Base-by-base conservation (phyloP, 2,113 vertebrate genomes). In the Abramis brama region DNA sequence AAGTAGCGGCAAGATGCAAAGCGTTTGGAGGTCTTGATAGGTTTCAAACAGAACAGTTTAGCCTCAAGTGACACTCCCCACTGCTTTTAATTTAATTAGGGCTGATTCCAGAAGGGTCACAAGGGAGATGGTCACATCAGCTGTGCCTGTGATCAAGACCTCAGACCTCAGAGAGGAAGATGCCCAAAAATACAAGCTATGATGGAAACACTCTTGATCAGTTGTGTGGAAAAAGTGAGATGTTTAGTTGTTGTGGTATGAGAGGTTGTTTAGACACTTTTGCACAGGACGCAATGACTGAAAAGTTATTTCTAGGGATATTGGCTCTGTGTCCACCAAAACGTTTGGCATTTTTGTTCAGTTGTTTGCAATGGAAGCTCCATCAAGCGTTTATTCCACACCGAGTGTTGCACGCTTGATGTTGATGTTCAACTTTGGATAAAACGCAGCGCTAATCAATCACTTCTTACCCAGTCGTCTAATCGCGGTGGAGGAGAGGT, bases 1-100 rank as follows among this genome's bases (percentile, higher is more conserved):
- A 39, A 36, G 75, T 55, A 57, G 15, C 1, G 10, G 52, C 30
- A 36, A 59, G 27, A 23, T 59, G 50, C 30, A 59, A 36, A 25
- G 74, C 25, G 0, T 50, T 52, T 10, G 47, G 15, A 79, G 21
- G 33, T 59, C 33, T 57, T 39, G 76, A 59, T 60, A 13, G 52
- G 50, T 57, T 77, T 76, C 64, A 73, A 76, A 55, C 62, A 23
- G 60, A n/a, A 27, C 66, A 74, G 64, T 83, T 76, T 19, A 86
- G 79, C 73, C 33, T 77, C 47, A 57, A 52, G 17, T 73, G 68
- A 76, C 59, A 23, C 81, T 77, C 76, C 81, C 59, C 77, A 73
- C 78, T 10, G 33, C 73, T 87, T 75, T 86, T 81, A 45, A 85
- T 71, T 77, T 43, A 15, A 81, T 84, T 78, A 88, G 82, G 82